Base-by-base conservation (phyloP, 2,888 invertebrate species). In the Hirtodrosophila trivittata region DNA sequence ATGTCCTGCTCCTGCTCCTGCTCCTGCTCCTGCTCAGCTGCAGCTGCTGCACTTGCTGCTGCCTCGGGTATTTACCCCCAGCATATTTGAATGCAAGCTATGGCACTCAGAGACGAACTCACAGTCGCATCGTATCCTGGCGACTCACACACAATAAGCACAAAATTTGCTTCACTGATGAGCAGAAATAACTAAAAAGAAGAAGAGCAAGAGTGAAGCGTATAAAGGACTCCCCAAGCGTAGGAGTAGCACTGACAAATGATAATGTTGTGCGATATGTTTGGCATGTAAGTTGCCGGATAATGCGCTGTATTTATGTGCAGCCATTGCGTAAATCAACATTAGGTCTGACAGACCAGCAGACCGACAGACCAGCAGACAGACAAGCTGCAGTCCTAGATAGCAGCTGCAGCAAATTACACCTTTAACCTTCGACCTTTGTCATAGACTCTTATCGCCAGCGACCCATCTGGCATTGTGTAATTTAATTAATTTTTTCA, bases 231-330 rank as follows among this genome's bases (percentile, higher is more conserved):
- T 28, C 18, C 7, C 28, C 28, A 28, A 28, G 28, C 28, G 5
- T 7, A 28, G 28, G 28, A 28, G 3, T 28, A 14, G 13, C 1
- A 3, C 66, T 73, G 73, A 75, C 75, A 75, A 76, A 76, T 76
- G 76, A 74, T 75, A 67, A 76, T 75, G 70, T 62, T 59, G 52
- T 75, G 63, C 66, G 63, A 69, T 73, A 74, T 67, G 68, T 72
- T 62, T 69, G 66, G 51, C 60, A 72, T 72, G 66, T 75, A 59
- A 66, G 66, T 62, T 69, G 57, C 66, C 52, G 63, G 63, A 66
- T 72, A 75, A 75, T 68, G 75, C 58, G n/a, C 13, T 43, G 41
- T 69, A 69, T 74, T 71, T 75, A 67, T 56, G 65, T 43, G 39
- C 55, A 58, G 41, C 47, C 71, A 60, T 66, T 67, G 66, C 74